Evolutionary conservation across 2,113 vertebrate species (phyloP), one percentile per base, ranked within the genome.

Genomic region (Semnornis frantzii): DNA sequence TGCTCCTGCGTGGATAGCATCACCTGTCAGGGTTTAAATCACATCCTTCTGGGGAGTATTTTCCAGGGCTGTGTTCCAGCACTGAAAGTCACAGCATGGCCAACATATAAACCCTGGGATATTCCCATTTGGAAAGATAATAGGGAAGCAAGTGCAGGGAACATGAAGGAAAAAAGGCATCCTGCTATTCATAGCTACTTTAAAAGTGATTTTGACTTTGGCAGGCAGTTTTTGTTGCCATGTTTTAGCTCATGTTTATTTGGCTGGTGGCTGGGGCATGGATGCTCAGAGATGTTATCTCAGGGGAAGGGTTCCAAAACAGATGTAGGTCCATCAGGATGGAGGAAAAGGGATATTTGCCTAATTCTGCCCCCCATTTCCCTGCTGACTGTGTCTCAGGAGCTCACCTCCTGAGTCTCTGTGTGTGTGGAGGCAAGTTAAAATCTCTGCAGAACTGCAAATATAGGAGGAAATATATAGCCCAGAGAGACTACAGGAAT

Each of bases 131-230:
- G 69, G 82, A 93, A 92, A 63, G 21, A 57, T 24, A 89, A 85
- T 68, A 64, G 63, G 52, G 60, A 85, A 87, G 60, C 46, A 76
- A 28, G 1, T 65, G 58, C 34, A 85, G 37, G 74, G 75, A 91
- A 78, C 71, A 70, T 7, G n/a, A 37, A 85, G 19, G 12, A 48
- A 82, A 44, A 69, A 80, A 52, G 24, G 62, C 65, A 80, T 27
- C 50, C 27, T 85, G 24, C 96, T 95, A 95, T 93, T 94, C 74
- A 80, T 82, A 90, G 95, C 28, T 54, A 27, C 92, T 85, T 89
- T 76, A 31, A 87, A 92, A 79, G 59, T 31, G 4, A 65, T 85
- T 91, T 87, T 71, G 60, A 25, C 48, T 78, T 92, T 59, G 37
- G 39, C 46, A 82, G 75, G 78, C 68, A 71, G 69, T 25, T 93